These are phyloP conservation scores for Pseudomyrmex sp. DNA, from an alignment of 1,140 invertebrate genomes.

Conservation along the genomic window DNA sequence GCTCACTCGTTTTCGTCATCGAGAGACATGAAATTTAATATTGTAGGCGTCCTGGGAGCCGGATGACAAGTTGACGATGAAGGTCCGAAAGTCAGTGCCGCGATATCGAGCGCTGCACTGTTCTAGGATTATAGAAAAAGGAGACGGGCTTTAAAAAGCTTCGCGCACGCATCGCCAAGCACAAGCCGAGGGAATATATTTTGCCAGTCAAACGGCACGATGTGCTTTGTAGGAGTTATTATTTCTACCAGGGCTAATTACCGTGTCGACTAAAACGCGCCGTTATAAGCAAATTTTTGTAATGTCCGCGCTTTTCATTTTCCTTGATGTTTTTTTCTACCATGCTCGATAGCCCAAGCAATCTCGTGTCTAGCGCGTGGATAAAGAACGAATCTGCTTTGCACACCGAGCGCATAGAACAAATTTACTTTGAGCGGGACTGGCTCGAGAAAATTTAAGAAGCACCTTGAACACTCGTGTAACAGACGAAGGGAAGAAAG, in stretches of 20 bases:
- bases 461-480: slow-evolving; percentile 47
- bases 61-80: slow-evolving; percentile 53
- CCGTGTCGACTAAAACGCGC: slow-evolving; percentile 41
- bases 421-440: slow-evolving; percentile 58
- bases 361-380: slow-evolving; percentile 56
- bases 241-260: slow-evolving; percentile 50
- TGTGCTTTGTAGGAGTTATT: slow-evolving; percentile 42
- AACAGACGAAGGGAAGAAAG: not conserved
- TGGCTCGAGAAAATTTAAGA: slow-evolving; percentile 56
- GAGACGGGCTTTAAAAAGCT: slow-evolving; percentile 45
- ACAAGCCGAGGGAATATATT: slow-evolving; percentile 45
- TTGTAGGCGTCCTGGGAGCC: slow-evolving; percentile 42
- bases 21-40: slow-evolving; percentile 58
- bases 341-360: slow-evolving; percentile 44
- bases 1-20: not conserved
- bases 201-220: slow-evolving; percentile 55
- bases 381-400: slow-evolving; percentile 60
- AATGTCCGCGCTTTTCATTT: slow-evolving; percentile 54
- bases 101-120: slow-evolving; percentile 54
- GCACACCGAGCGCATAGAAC: slow-evolving; percentile 47
- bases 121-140: slow-evolving; percentile 46
- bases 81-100: slow-evolving; percentile 52
- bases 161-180: slow-evolving; percentile 37
- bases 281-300: slow-evolving; percentile 59
- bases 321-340: slow-evolving; percentile 40